These are phyloP conservation scores for Lysandra bellargus DNA, from an alignment of 2,888 invertebrate genomes.

Conservation along the genomic window DNA sequence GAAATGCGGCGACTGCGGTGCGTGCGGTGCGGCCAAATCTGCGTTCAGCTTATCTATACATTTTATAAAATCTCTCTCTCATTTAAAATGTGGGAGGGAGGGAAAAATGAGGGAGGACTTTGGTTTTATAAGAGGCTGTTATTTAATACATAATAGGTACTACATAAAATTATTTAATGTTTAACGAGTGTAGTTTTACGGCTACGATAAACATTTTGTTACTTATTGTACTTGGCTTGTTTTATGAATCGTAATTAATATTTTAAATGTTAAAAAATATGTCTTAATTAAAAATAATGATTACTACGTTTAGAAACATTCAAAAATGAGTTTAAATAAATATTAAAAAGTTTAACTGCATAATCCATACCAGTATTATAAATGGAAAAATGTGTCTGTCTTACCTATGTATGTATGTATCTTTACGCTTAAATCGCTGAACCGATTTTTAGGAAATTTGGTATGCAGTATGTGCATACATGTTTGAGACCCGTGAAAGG, in stretches of 20 bases:
- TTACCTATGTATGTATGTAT: too few relatives aligned
- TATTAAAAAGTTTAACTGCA: background rate
- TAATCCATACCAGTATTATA: background rate
- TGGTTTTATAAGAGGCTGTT: background rate
- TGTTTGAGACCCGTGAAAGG: too few relatives aligned
- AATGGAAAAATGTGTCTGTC: background rate
- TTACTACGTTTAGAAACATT: background rate
- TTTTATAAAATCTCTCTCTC: too few relatives aligned
- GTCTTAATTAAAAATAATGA: background rate
- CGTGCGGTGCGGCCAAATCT: too few relatives aligned
- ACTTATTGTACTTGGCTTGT: background rate
- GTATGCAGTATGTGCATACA: too few relatives aligned
- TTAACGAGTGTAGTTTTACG: background rate
- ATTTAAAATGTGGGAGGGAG: too few relatives aligned
- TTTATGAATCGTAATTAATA: background rate
- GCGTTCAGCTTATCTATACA: too few relatives aligned
- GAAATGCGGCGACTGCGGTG: too few relatives aligned
- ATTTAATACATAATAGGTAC: background rate
- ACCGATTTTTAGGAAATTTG: too few relatives aligned
- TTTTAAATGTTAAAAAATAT: background rate
- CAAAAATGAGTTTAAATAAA: background rate
- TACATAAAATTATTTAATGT: background rate
- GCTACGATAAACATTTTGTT: constrained; percentile 1
- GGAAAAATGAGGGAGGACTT: too few relatives aligned
- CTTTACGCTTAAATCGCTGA: too few relatives aligned